Evolutionary conservation across 2,888 invertebrate species (phyloP), one percentile per base, ranked within the genome.

Genomic region (Anthophora plumipes): DNA sequence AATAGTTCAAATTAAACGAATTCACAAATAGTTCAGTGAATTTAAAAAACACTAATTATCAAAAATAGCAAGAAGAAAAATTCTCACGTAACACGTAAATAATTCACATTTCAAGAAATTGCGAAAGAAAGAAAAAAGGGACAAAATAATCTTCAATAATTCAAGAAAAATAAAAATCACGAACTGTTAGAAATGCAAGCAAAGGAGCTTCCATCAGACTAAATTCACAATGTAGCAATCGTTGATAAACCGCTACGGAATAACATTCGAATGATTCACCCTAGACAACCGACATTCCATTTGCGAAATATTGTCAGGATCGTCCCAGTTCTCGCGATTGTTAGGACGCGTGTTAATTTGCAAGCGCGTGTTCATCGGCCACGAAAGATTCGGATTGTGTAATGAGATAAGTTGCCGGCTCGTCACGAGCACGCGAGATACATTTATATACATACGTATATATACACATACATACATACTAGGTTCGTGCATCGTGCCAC

Each of bases 301-400:
- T 73, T 55, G n/a, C 39, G 46, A 69, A 60, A 69, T n/a, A 39
- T 54, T 46, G 25, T 37, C 43, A 52, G n/a, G 17, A 14, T 8
- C n/a, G 61, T 20, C 22, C 54, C 48, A 48, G 55, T 63, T 57
- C 50, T 31, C 76, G 55, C 39, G 22, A 61, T 55, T 52, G 55
- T 76, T 60, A 46, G 3, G 11, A 48, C 46, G 41, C 55, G 52
- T 46, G 73, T 70, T 68, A 60, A 70, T 67, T 77, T 57, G 71
- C 64, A 55, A 72, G 50, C 71, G 50, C 52, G 64, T 50, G 39
- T 66, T 69, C 73, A 74, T 77, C 83, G 83, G 61, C 25, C 61
- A 64, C 55, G 76, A 80, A 77, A 75, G 82, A 87, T 83, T 87
- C 82, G 80, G 80, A 82, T 84, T 84, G 80, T 85, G 80, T 85